Conservation (phyloP, 2,888 invertebrate genomes). For the Carabus problematicus region DNA sequence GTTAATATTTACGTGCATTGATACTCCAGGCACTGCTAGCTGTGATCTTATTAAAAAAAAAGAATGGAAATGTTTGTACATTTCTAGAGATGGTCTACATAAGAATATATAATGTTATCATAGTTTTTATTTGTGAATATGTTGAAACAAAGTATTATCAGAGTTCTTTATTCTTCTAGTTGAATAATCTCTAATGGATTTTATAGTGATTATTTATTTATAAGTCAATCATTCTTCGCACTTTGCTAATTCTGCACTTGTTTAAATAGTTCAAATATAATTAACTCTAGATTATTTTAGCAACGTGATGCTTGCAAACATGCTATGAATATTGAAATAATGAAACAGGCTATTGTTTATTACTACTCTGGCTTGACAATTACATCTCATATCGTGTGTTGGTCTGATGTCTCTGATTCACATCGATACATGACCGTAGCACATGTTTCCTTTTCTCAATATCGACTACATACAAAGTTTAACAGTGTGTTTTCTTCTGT, state of each 20-base stretch:
- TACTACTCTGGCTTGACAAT: conserved; percentile 14
- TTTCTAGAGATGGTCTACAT: conserved; percentile 43
- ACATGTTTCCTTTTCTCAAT: not conserved
- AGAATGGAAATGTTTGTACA: conserved; percentile 40
- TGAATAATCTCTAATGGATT: conserved; percentile 40
- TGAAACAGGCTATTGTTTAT: conserved; percentile 10
- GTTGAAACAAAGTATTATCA: conserved; percentile 37
- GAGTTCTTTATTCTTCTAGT: conserved; percentile 43
- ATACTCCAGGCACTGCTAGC: conserved; percentile 43
- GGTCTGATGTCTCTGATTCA: conserved; percentile 9
- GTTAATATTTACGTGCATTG: conserved; percentile 43
- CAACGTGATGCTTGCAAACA: conserved; percentile 39
- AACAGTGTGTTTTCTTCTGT: not conserved
- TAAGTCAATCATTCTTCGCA: conserved; percentile 37
- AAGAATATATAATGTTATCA: conserved; percentile 42
- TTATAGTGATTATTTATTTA: conserved; percentile 42
- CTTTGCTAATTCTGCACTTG: conserved; percentile 40
- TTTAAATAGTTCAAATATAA: conserved; percentile 36
- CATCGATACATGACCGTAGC: not conserved
- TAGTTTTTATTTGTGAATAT: conserved; percentile 43
- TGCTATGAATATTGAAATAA: conserved; percentile 31
- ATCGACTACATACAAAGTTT: not conserved
- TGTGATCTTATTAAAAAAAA: conserved; percentile 42
- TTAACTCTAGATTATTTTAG: conserved; percentile 37
- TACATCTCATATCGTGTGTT: conserved; percentile 2